These are phyloP conservation scores for Struthio camelus DNA, from an alignment of 2,113 vertebrate genomes.

Conservation along the genomic window DNA sequence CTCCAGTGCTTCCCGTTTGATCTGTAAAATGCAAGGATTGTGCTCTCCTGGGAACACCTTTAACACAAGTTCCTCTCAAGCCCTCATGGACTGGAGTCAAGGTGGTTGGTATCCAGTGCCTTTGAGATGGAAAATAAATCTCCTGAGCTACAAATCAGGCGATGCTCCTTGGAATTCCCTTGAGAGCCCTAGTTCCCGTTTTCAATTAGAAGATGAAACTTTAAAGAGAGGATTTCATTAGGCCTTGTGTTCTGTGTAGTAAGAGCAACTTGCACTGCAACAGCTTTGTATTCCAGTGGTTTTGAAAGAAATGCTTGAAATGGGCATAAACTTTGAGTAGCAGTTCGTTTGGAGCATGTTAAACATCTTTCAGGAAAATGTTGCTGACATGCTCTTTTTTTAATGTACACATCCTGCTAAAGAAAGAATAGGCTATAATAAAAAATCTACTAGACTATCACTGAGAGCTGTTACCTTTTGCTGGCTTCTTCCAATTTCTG, in stretches of 20 bases:
- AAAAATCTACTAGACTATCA: not conserved
- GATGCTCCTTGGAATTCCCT: not conserved
- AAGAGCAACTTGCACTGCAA: not conserved
- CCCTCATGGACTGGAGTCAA: not conserved
- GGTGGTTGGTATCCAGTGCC: not conserved
- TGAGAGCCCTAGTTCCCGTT: not conserved
- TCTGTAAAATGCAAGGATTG: not conserved
- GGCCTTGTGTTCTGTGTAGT: not conserved
- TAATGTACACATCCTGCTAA: not conserved
- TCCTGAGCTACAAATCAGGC: not conserved
- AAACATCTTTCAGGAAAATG: not conserved
- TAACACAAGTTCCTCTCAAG: not conserved
- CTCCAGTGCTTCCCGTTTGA: not conserved
- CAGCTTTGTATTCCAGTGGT: not conserved
- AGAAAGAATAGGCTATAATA: not conserved
- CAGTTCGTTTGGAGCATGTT: not conserved
- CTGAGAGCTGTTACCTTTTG: not conserved
- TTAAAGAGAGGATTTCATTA: not conserved
- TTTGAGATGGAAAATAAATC: conserved; percentile 22
- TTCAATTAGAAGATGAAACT: conserved; percentile 2
- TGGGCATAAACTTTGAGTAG: not conserved
- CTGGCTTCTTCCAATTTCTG: not conserved
- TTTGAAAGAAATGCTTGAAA: not conserved
- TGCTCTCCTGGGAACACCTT: not conserved
- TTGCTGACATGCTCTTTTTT: not conserved